These are phyloP conservation scores for Streblospio benedicti DNA, from an alignment of 1,140 invertebrate species.

Conservation along the genomic window DNA sequence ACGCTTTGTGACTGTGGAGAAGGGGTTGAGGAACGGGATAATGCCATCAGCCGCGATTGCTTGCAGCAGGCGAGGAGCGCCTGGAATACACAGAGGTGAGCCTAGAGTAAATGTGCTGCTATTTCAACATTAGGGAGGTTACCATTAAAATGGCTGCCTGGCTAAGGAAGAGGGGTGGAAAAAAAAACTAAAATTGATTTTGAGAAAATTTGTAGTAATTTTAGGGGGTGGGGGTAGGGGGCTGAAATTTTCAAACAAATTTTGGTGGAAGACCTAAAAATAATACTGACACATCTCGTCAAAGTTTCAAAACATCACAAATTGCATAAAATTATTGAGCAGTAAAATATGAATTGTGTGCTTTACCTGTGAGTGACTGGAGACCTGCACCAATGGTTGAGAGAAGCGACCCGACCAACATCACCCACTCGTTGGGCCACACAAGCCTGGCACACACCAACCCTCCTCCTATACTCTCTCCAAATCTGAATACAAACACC, in stretches of 20 bases:
- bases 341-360: no score
- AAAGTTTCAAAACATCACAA: background rate
- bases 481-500: constrained; percentile 59
- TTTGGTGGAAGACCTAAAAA: background rate
- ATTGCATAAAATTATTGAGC: background rate
- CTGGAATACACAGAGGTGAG: constrained; percentile 32
- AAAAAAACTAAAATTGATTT: background rate
- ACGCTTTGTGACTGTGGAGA: constrained; percentile 79
- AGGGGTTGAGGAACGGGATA: constrained; percentile 86
- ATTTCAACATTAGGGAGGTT: background rate
- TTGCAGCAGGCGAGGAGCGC: constrained; percentile 61
- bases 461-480: constrained; percentile 87
- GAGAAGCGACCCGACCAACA: constrained; percentile 91
- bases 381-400: constrained; percentile 95
- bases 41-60: constrained; percentile 96
- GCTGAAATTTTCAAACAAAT: background rate
- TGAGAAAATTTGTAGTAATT: background rate
- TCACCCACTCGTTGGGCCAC: constrained; percentile 80
- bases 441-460: constrained; percentile 93
- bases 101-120: background rate
- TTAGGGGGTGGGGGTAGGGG: background rate
- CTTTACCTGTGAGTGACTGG: constrained; percentile 84
- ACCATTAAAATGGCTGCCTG: no score
- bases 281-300: background rate
- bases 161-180: no score